phyloP scores from a whole-genome alignment of 1,140 invertebrate species.

The Pomacea maculata region DNA sequence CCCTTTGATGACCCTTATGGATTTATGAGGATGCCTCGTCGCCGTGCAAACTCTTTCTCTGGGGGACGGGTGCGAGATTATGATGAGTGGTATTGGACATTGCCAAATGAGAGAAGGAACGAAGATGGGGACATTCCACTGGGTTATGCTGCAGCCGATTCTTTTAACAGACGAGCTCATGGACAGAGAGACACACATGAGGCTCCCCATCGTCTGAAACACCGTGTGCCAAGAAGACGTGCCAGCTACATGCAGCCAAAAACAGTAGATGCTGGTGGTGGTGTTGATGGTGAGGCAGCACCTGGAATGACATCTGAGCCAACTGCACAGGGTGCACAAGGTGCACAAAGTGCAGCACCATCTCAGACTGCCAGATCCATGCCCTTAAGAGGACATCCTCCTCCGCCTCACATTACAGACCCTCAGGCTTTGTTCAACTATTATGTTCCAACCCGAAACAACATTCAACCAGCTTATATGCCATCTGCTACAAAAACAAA shows the following conservation, averaged over 20 bases:
- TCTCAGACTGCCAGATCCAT: not conserved
- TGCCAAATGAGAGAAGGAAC: constrained; percentile 37
- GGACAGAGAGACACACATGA: constrained; percentile 11
- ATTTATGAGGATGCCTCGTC: constrained; percentile 54
- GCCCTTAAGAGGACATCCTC: too few relatives aligned
- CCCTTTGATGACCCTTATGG: constrained; percentile 56
- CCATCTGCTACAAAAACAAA: constrained; percentile 23
- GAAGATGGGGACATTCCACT: constrained; percentile 53
- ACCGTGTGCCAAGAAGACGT: constrained; percentile 21
- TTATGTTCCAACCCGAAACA: constrained; percentile 34
- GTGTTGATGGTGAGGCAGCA: constrained; percentile 38
- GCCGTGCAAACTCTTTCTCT: constrained; percentile 58
- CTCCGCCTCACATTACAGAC: constrained; percentile 1
- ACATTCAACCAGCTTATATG: constrained; percentile 18
- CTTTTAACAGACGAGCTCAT: constrained; percentile 31
- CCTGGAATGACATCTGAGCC: constrained; percentile 6
- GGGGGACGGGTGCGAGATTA: constrained; percentile 46
- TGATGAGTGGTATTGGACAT: constrained; percentile 51
- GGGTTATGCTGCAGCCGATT: constrained; percentile 56
- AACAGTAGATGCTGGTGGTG: constrained; percentile 22
- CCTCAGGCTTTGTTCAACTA: constrained; percentile 31
- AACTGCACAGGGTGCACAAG: not conserved
- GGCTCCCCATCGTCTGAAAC: constrained; percentile 16
- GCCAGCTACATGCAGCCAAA: constrained; percentile 25
- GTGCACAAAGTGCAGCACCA: too few relatives aligned